These are phyloP conservation scores for Percina caprodes DNA, from an alignment of 2,113 vertebrate species.

Conservation along the genomic window DNA sequence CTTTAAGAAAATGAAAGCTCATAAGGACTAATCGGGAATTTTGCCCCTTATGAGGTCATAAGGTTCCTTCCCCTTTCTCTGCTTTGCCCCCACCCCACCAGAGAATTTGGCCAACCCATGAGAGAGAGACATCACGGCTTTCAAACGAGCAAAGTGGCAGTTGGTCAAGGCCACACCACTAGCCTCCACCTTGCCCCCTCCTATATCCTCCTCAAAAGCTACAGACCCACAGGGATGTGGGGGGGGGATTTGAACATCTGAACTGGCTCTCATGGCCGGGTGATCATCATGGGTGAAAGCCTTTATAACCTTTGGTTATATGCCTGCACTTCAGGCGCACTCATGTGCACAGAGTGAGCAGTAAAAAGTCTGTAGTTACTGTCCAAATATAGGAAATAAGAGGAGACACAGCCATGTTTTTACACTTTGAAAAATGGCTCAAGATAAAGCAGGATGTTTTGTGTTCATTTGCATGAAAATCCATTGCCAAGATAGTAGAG, in stretches of 20 bases:
- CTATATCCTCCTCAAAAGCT: no score
- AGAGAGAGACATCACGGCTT: no score
- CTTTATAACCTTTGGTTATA: conserved; percentile 47
- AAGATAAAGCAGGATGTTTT: not conserved
- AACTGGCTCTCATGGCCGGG: conserved; percentile 47
- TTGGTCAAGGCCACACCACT: no score
- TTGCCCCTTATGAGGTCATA: no score
- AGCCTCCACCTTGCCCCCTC: no score
- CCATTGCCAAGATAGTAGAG: not conserved
- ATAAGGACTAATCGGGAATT: no score
- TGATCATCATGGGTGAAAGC: conserved; percentile 54
- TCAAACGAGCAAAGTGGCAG: no score
- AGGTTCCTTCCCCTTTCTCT: no score
- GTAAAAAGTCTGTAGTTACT: conserved; percentile 33
- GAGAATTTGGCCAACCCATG: no score
- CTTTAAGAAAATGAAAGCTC: no score
- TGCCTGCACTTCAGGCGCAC: conserved; percentile 44
- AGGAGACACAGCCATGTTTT: conserved; percentile 34
- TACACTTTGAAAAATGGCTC: conserved; percentile 28
- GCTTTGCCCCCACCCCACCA: no score
- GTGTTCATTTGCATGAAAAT: conserved; percentile 5
- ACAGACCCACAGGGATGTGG: no score
- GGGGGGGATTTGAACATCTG: conserved; percentile 44
- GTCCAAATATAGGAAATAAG: conserved; percentile 55
- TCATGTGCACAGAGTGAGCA: conserved; percentile 49